Evolutionary conservation across 2,113 vertebrate species (phyloP), one percentile per base, ranked within the genome.

Genomic region (Grammomys dolichurus): DNA sequence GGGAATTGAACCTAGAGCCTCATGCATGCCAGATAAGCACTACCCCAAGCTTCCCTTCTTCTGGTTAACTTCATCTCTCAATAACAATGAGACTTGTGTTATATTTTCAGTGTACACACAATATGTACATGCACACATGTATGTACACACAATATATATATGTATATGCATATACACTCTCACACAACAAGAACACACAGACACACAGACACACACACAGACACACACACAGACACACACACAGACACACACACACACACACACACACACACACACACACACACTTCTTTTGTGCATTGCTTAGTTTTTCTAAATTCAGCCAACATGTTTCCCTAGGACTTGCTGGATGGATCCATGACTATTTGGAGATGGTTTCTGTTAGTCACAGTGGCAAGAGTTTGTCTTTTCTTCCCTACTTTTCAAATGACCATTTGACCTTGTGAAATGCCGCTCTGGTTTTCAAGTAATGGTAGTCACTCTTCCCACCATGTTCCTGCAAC

Each of bases 331-430:
- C 63, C n/a, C 60, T 69, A 51, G 72, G 65, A n/a, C 17, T 77
- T 43, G 40, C 19, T 65, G 58, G 20, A 6, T 31, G n/a, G 46
- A 46, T 46, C 60, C 11, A 33, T 51, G 54, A 24, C 76, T 58
- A 7, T 87, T 77, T 86, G 20, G 36, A 40, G 36, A 54, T 31
- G 26, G 24, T 56, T 69, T 96, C 75, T 90, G 1, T 60, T 92
- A 43, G n/a, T 28, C 46, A 54, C 36, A 70, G 65, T 11, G 17
- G n/a, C 48, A 54, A 4, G 5, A 43, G 89, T 80, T 81, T 80
- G 76, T 51, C 82, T 96, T 91, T 75, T 33, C 26, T 28, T 87
- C 73, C 92, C 33, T n/a, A 36, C 43, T 48, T 69, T 73, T n/a
- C 51, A 56, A 54, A 77, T 60, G 40, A 46, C 24, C 9, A 10